Evolutionary conservation across 2,888 invertebrate species (phyloP).

Genomic region (Drosophila helvetica): DNA sequence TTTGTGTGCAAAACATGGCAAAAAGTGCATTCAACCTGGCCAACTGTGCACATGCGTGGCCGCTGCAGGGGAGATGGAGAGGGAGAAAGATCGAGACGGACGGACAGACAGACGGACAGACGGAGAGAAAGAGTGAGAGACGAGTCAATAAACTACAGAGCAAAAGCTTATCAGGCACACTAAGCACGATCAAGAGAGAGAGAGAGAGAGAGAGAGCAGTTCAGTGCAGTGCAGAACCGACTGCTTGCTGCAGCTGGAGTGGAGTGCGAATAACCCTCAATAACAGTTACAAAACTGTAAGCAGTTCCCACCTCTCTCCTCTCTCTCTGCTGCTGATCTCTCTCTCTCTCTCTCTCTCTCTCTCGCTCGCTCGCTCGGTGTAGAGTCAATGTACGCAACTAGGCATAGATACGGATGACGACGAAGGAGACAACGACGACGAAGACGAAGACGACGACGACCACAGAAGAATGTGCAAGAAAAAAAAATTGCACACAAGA

Average conservation of each 20-base stretch:
- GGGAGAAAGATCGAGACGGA: not conserved
- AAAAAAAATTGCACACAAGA: slow-evolving; percentile 63
- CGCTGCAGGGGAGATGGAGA: slow-evolving; percentile 2
- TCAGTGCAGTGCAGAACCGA: slow-evolving; percentile 43
- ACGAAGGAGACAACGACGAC: slow-evolving; percentile 31
- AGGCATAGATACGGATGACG: slow-evolving; percentile 41
- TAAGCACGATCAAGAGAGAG: slow-evolving; percentile 72
- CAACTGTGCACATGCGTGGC: slow-evolving; percentile 72
- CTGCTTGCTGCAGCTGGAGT: slow-evolving; percentile 36
- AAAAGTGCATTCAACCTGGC: slow-evolving; percentile 72
- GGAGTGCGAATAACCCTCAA: slow-evolving; percentile 75
- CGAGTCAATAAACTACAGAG: slow-evolving; percentile 74
- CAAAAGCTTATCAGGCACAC: slow-evolving; percentile 70
- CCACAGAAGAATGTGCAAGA: slow-evolving; percentile 66
- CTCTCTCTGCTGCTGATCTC: not conserved
- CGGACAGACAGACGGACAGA: not conserved
- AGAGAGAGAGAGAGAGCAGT: not conserved
- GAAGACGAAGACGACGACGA: slow-evolving; percentile 30
- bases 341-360: not conserved
- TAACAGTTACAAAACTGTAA: slow-evolving; percentile 80
- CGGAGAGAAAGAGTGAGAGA: slow-evolving; percentile 25
- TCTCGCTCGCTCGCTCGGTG: slow-evolving; percentile 4
- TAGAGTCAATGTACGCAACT: slow-evolving; percentile 47
- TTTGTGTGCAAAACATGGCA: slow-evolving; percentile 46
- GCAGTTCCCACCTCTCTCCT: slow-evolving; percentile 46